phyloP scores from a whole-genome alignment of 2,888 invertebrate species.

The Tupiocoris notatus region DNA sequence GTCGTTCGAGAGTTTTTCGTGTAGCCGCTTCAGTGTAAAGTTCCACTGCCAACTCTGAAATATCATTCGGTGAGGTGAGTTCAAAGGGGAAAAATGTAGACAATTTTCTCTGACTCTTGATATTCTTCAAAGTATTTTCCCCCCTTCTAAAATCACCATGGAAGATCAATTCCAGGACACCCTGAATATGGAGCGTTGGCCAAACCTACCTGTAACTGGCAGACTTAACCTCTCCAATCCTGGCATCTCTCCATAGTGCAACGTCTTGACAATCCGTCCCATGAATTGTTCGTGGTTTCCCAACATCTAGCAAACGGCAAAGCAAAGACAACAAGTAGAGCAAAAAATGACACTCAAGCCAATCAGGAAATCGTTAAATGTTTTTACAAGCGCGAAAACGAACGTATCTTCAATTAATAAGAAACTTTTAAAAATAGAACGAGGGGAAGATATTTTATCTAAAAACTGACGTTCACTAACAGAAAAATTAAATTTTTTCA shows the following conservation, averaged over 20 bases:
- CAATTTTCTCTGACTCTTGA: too few species aligned
- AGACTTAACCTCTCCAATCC: conserved; percentile 69
- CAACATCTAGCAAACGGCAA: conserved; percentile 58
- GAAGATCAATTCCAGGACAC: too few species aligned
- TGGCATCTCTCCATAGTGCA: conserved; percentile 80
- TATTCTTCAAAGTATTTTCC: too few species aligned
- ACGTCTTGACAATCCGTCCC: conserved; percentile 78
- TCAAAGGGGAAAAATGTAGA: too few species aligned
- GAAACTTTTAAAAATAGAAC: not conserved
- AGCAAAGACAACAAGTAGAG: not conserved
- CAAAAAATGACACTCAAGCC: not conserved
- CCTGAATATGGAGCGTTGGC: too few species aligned
- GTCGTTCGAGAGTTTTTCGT: conserved; percentile 72
- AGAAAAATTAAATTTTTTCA: too few species aligned
- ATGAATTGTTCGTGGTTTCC: conserved; percentile 75
- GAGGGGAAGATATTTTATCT: too few species aligned
- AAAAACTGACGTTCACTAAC: too few species aligned
- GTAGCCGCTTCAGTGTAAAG: conserved; percentile 76
- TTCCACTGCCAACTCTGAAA: conserved; percentile 78
- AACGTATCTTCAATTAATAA: not conserved
- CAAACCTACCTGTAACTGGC: conserved; percentile 76
- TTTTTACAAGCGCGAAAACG: not conserved
- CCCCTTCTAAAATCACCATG: too few species aligned
- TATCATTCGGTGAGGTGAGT: too few species aligned
- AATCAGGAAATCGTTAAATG: not conserved